phyloP scores from a whole-genome alignment of 2,888 invertebrate species.

The Mactromeris polynyma region DNA sequence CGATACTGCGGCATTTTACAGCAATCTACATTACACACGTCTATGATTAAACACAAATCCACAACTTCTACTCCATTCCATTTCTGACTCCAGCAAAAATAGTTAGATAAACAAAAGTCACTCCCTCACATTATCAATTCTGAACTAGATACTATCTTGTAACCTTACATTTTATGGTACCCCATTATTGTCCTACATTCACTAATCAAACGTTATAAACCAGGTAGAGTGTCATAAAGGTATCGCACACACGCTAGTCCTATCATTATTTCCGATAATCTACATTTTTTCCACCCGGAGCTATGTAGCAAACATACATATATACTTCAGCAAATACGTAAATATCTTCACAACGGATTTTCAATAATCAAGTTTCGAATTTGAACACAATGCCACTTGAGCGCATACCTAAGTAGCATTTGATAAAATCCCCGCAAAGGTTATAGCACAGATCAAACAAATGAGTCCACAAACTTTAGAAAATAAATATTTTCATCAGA shows the following conservation, averaged over 20 bases:
- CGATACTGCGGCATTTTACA: neutral
- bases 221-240: slow-evolving; percentile 26
- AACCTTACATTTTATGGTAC: neutral
- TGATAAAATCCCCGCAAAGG: slow-evolving; percentile 19
- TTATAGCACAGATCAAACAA: slow-evolving; percentile 19
- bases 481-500: slow-evolving; percentile 35
- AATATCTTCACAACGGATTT: slow-evolving; percentile 12
- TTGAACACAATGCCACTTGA: slow-evolving; percentile 21
- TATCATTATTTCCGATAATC: slow-evolving; percentile 40
- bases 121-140: neutral
- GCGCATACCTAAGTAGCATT: slow-evolving; percentile 4
- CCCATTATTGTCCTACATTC: slow-evolving; percentile 23
- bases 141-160: neutral
- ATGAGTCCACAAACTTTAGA: neutral
- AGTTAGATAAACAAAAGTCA: neutral
- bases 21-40: neutral
- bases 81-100: neutral
- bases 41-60: neutral
- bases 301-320: neutral
- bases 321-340: neutral
- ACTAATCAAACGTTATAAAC: slow-evolving; percentile 15
- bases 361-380: neutral
- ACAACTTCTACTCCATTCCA: neutral
- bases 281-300: slow-evolving; percentile 40
- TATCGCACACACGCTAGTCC: slow-evolving; percentile 4